Conservation (phyloP, 2,888 invertebrate species). For the Escarpia spicata region DNA sequence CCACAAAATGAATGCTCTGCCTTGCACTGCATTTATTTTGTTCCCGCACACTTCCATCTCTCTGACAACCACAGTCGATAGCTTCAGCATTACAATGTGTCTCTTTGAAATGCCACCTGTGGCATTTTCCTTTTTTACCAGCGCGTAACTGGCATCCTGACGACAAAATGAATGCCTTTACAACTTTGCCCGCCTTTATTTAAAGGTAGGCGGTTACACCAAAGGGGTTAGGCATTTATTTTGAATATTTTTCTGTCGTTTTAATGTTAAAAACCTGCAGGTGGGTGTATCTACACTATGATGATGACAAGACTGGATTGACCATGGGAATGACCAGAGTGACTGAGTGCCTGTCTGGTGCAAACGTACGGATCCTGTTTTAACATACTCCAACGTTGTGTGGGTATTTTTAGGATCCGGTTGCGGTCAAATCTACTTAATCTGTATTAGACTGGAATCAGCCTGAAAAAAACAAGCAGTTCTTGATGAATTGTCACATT, state of each 20-base stretch:
- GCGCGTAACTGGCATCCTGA: background rate
- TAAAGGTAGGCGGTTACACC: background rate
- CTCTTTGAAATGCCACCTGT: constrained; percentile 16
- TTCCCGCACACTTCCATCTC: background rate
- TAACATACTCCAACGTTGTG: background rate
- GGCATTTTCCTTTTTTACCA: background rate
- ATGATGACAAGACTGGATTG: background rate
- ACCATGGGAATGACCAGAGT: background rate
- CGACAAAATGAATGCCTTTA: constrained; percentile 7
- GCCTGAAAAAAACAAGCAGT: background rate
- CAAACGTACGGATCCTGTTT: background rate
- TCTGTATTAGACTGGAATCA: background rate
- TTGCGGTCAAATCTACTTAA: background rate
- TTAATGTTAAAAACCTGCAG: background rate
- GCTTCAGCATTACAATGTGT: background rate
- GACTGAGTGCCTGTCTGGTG: background rate
- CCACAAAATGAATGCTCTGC: background rate
- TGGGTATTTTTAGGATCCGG: background rate
- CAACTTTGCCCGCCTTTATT: background rate
- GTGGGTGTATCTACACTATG: no score
- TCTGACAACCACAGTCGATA: background rate
- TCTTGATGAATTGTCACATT: background rate
- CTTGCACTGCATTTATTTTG: background rate
- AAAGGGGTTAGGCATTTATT: background rate
- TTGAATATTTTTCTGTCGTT: background rate